phyloP scores from a whole-genome alignment of 2,113 vertebrate genomes.

The Pelodiscus sinensis region DNA sequence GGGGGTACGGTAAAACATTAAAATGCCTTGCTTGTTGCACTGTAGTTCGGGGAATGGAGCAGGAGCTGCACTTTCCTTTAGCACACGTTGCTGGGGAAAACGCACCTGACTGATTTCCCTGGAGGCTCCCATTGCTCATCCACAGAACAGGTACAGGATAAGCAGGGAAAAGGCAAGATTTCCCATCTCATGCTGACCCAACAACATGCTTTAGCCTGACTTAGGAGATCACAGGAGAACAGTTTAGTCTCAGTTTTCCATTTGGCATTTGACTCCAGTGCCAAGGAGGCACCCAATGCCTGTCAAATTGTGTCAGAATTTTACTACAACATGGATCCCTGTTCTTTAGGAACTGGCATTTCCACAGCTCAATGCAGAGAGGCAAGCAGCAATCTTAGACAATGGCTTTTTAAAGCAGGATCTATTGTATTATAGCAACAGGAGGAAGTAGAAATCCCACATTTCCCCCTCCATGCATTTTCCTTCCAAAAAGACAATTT shows the following conservation, averaged over 20 bases:
- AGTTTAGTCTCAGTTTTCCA: rapidly evolving
- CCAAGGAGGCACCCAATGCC: background rate
- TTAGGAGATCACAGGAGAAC: constrained; percentile 33
- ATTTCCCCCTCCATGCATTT: constrained; percentile 47
- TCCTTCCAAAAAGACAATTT: constrained; percentile 56
- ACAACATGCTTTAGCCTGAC: constrained; percentile 9
- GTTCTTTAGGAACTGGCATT: background rate
- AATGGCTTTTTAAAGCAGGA: background rate
- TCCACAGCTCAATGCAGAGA: background rate
- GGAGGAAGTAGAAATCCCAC: constrained; percentile 69
- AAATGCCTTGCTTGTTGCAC: constrained; percentile 26
- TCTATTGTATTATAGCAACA: constrained; percentile 35
- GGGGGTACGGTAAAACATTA: background rate
- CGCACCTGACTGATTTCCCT: constrained; percentile 34
- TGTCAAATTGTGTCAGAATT: background rate
- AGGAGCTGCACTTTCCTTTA: constrained; percentile 54
- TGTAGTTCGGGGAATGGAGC: constrained; percentile 1
- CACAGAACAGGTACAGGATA: constrained; percentile 29
- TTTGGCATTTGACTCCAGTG: background rate
- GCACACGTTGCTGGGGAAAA: constrained; percentile 1
- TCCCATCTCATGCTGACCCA: background rate
- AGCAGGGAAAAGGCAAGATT: constrained; percentile 43
- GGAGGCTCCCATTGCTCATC: constrained; percentile 22
- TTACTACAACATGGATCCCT: background rate
- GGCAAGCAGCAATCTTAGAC: background rate